phyloP scores from a whole-genome alignment of 2,113 vertebrate genomes.

The Oncorhynchus masou region DNA sequence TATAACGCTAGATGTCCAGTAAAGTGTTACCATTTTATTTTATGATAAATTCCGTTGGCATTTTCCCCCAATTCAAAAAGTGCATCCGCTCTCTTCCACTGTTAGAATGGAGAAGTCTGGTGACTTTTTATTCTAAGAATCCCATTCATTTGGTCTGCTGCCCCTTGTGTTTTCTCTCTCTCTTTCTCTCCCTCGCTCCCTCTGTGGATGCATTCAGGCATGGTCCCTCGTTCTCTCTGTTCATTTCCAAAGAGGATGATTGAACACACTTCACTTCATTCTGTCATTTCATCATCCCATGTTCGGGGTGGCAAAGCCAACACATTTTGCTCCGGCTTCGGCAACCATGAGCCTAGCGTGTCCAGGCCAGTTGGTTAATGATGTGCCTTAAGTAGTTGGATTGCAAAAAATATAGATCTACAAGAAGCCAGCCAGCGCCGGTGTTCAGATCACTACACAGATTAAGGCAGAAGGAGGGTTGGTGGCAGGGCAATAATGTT shows the following conservation, averaged over 20 bases:
- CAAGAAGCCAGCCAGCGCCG: conserved; percentile 16
- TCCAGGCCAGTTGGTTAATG: conserved; percentile 3
- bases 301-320: conserved; percentile 17
- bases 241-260: conserved; percentile 43
- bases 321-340: conserved; percentile 6
- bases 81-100: conserved; percentile 3
- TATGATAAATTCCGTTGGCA: not conserved
- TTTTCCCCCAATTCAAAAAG: not conserved
- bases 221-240: conserved; percentile 22
- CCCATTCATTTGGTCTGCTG: conserved; percentile 5
- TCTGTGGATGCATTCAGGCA: conserved; percentile 35
- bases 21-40: not conserved
- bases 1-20: too few relatives aligned
- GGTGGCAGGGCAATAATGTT: not conserved
- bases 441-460: not conserved
- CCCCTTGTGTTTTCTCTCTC: not conserved
- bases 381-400: conserved; percentile 28
- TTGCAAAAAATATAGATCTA: not conserved
- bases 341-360: conserved; percentile 19
- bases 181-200: conserved; percentile 9
- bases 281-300: conserved; percentile 45
- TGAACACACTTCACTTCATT: conserved; percentile 46
- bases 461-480: not conserved
- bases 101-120: conserved; percentile 12
- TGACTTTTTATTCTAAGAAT: conserved; percentile 30